Evolutionary conservation across 2,113 vertebrate species (phyloP), one percentile per base, ranked within the genome.

Genomic region (Carlito syrichta): DNA sequence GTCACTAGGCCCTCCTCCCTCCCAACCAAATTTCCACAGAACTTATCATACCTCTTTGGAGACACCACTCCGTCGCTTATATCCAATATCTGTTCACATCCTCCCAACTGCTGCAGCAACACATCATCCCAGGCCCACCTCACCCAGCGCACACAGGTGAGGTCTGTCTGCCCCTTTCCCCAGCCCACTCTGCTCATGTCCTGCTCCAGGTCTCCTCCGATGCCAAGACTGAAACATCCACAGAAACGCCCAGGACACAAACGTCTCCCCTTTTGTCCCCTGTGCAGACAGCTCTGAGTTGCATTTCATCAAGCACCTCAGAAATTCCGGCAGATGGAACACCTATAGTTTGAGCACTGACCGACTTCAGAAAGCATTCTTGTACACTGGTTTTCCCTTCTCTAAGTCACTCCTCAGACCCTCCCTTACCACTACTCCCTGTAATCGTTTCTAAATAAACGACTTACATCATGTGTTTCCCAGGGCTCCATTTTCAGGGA

Each of bases 361-460:
- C 56, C 85, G 6, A 0, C 50, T 50, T 56, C 58, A n/a, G 22
- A 23, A 77, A 27, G 10, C 27, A 40, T 25, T 32, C 35, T 54
- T 12, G 0, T n/a, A 22, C 6, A 9, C 35, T 56, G 32, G 23
- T 48, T 83, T 43, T 74, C 43, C 54, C 48, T 43, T 43, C 48
- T 56, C n/a, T 16, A 2, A 40, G 69, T 85, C 30, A 40, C 32
- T 52, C 6, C 38, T 30, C 13, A 0, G 2, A 23, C 71, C 38
- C 13, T 30, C 23, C 6, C 17, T 63, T 45, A 58, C 48, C 20
- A 50, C 13, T 50, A 30, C 17, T 84, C 38, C 68, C 54, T 77
- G 54, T 6, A 95, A 52, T 74, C 32, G 77, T 43, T 77, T 43
- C 32, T 60, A 93, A 68, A 50, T 48, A 50, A 94, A 94, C 43